These are phyloP conservation scores for Lithobates pipiens DNA, from an alignment of 2,797 vertebrate genomes.

Conservation along the genomic window DNA sequence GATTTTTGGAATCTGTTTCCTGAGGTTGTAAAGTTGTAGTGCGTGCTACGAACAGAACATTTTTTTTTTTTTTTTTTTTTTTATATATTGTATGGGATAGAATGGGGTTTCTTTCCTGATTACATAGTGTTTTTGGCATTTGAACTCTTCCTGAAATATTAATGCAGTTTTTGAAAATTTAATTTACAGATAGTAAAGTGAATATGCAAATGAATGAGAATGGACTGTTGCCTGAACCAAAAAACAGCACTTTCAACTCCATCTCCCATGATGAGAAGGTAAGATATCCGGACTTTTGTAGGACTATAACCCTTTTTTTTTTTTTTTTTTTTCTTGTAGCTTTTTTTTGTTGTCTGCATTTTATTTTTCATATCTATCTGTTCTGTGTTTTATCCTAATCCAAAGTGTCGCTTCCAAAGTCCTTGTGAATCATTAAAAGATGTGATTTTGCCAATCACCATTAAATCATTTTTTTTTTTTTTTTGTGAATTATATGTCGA, in stretches of 20 bases:
- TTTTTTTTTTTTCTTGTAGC: not conserved
- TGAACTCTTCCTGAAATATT: not conserved
- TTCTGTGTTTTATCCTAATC: not conserved
- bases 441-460: too few relatives aligned
- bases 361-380: not conserved
- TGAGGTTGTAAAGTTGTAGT: not conserved
- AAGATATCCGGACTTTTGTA: not conserved
- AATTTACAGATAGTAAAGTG: constrained; percentile 14
- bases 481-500: too few relatives aligned
- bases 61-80: too few relatives aligned
- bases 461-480: too few relatives aligned
- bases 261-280: constrained; percentile 56
- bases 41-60: not conserved
- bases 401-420: not conserved
- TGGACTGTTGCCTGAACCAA: constrained; percentile 40
- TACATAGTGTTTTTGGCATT: not conserved
- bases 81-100: not conserved
- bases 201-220: constrained; percentile 51
- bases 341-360: not conserved
- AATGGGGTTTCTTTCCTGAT: not conserved
- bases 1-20: too few relatives aligned
- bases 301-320: not conserved
- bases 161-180: not conserved
- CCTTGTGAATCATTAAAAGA: not conserved
- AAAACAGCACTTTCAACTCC: constrained; percentile 11